Percentiles rank a stretch among this genome's conserved stretches.
Conservation (phyloP, 2,888 invertebrate species). For the Diarsia mendica region DNA sequence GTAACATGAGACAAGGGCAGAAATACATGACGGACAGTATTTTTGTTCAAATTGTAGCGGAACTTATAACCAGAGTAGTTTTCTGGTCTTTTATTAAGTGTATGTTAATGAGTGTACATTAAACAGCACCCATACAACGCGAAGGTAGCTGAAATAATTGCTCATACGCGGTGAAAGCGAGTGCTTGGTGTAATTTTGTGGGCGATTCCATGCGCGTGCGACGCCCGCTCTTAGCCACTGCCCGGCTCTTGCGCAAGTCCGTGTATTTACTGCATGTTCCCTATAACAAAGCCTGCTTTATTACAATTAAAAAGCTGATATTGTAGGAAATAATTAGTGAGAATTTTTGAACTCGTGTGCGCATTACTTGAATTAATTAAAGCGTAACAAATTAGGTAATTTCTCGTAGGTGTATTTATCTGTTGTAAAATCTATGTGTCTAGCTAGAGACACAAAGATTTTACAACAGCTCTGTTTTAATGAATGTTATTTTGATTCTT, state of each 20-base stretch:
- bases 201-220: slow-evolving; percentile 37
- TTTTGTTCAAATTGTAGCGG: not conserved
- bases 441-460: too few species aligned
- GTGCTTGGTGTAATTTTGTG: slow-evolving; percentile 49
- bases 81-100: not conserved
- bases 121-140: slow-evolving; percentile 12
- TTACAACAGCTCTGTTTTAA: not conserved
- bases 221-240: slow-evolving; percentile 3
- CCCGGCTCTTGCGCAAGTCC: slow-evolving; percentile 54
- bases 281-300: slow-evolving; percentile 54
- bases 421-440: not conserved
- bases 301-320: slow-evolving; percentile 58
- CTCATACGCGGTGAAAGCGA: slow-evolving; percentile 47
- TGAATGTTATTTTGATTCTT: not conserved
- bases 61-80: not conserved
- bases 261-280: slow-evolving; percentile 25
- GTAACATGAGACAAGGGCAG: too few species aligned
- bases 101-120: slow-evolving; percentile 19
- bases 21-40: not conserved
- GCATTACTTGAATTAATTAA: slow-evolving; percentile 33
- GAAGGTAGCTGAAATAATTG: slow-evolving; percentile 53
- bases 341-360: slow-evolving; percentile 13
- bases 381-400: slow-evolving; percentile 32
- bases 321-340: slow-evolving; percentile 42
- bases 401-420: not conserved